These are phyloP conservation scores for Ostrea edulis DNA, from an alignment of 1,140 invertebrate genomes.

Conservation along the genomic window DNA sequence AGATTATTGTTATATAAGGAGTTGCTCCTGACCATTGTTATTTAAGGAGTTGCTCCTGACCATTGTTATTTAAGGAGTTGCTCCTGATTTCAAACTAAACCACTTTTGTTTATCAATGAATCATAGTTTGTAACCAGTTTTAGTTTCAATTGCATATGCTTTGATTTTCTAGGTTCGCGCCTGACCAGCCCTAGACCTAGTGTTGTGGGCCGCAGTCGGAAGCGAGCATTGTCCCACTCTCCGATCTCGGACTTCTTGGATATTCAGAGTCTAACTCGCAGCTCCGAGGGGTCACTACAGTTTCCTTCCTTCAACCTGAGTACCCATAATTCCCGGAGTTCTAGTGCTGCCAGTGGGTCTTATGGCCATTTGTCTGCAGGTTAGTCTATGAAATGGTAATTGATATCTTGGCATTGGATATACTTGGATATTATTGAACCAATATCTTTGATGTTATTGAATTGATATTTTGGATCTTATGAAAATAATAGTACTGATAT, in stretches of 20 bases:
- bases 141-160: too few species aligned
- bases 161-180: constrained; percentile 84
- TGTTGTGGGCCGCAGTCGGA: constrained; percentile 82
- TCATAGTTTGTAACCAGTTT: too few species aligned
- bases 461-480: neutral
- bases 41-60: too few species aligned
- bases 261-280: constrained; percentile 96
- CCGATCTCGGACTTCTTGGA: constrained; percentile 95
- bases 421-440: neutral
- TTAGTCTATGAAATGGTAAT: constrained; percentile 74
- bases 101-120: too few species aligned
- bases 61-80: too few species aligned
- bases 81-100: too few species aligned
- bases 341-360: constrained; percentile 92
- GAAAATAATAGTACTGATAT: neutral
- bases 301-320: constrained; percentile 90
- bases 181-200: constrained; percentile 81
- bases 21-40: too few species aligned
- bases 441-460: neutral
- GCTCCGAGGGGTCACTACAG: constrained; percentile 94
- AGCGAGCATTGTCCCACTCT: constrained; percentile 94
- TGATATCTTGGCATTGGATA: neutral
- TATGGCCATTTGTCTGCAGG: constrained; percentile 97
- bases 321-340: constrained; percentile 84
- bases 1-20: too few species aligned